Evolutionary conservation across 2,113 vertebrate species (phyloP), one percentile per base, ranked within the genome.

Genomic region (Puntigrus tetrazona): DNA sequence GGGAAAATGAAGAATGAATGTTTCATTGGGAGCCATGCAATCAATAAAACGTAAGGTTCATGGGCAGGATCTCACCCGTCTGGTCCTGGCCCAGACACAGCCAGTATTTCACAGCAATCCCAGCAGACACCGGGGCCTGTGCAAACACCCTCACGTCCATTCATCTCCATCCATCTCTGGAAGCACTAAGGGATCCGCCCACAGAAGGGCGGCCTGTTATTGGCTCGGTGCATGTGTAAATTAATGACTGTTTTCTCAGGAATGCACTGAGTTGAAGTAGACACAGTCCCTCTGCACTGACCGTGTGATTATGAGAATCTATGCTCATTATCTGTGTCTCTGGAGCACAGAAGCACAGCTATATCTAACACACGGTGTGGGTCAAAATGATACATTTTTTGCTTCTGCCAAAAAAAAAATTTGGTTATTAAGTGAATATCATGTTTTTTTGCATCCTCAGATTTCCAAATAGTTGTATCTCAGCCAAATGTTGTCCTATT

Each of bases 1-100:
- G 77, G 81, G 18, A 78, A 89, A 87, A 85, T 87, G 79, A 88
- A 63, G 83, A 50, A 69, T 77, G 45, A 52, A 81, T 85, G 81
- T 82, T 82, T 86, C 50, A 52, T 16, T 50, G 9, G 45, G 55
- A 81, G 77, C 45, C 74, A 47, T 75, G 59, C 70, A 36, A 86
- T 86, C 86, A 59, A 86, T 87, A 84, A 67, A 43, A 57, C 5
- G 70, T 27, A 29, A 31, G 22, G 61, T 43, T 41, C 72, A 31
- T 78, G 41, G 77, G 59, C 20, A 69, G 36, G 45, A 69, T 73
- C 84, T 84, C 81, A 27, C 77, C 77, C 69, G 22, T 63, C 50
- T 61, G n/a, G 69, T 77, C 67, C 43, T 36, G 41, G 83, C 75
- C 83, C 78, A 67, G 83, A 87, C 84, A 87, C 27, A n/a, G 43